Evolutionary conservation across 2,797 vertebrate genomes (phyloP), one percentile per base, ranked within the genome.

Genomic region (Ambastaia sidthimunki): DNA sequence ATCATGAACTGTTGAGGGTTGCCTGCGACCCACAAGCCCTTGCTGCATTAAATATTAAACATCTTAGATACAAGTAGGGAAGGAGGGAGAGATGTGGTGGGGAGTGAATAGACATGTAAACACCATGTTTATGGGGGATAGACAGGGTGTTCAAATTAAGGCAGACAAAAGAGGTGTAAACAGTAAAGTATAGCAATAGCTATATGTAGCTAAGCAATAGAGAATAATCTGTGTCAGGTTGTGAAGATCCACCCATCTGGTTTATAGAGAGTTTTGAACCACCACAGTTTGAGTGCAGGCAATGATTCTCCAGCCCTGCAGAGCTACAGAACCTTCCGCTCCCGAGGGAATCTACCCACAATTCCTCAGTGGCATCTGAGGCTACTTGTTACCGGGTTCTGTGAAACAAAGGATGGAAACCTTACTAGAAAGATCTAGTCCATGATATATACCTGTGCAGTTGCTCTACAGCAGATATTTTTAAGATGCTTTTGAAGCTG

Each of bases 41-140:
- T 91, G 93, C 92, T 81, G 89, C 94, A 97, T 99, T 89, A 98
- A 98, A 97, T 96, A 98, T 99, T 96, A 95, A 98, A 88, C 68
- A 74, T 62, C 80, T 82, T 41, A 76, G 76, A 74, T 48, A 28
- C 28, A 60, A 68, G 47, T 23, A 69, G 52, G 13, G 76, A 57
- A n/a, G 4, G 9, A 52, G 74, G 7, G 37, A 5, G 52, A 28
- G 54, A 68, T 60, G 31, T 59, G 37, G n/a, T 52, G 73, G 48
- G 18, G 18, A 10, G 28, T 12, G 31, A 7, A 67, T 60, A 47
- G 37, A 69, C 66, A 60, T 77, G 54, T 60, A 78, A 78, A 70
- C 4, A 21, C 25, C 66, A 34, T 66, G 52, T 57, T 57, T 74
- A 54, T 16, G 11, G 9, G 18, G 18, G 34, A 55, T 19, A 37